Evolutionary conservation across 2,113 vertebrate genomes (phyloP).

Genomic region (Hucho hucho): DNA sequence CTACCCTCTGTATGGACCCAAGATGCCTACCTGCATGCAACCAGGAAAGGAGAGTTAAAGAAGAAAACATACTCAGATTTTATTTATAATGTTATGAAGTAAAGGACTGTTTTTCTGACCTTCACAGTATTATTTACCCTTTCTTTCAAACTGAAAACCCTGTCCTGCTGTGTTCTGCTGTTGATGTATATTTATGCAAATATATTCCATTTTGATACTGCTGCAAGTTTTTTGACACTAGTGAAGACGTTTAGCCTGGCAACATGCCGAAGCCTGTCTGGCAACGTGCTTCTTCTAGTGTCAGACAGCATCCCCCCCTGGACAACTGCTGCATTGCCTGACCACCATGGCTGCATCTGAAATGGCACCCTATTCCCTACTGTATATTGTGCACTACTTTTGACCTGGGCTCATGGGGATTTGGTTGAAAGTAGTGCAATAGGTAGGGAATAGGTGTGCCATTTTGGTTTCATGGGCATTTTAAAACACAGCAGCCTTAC

Average conservation of each 20-base stretch:
- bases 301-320: conserved; percentile 23
- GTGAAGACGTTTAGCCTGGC: conserved; percentile 54
- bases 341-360: background rate
- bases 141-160: conserved; percentile 19
- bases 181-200: conserved; percentile 24
- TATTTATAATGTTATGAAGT: conserved; percentile 46
- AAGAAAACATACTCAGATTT: conserved; percentile 19
- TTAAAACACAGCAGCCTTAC: conserved; percentile 51
- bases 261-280: conserved; percentile 23
- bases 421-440: no score
- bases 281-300: conserved; percentile 19
- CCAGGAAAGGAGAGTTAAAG: conserved; percentile 55
- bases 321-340: conserved; percentile 10
- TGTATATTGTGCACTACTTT: no score
- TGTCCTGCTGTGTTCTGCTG: background rate
- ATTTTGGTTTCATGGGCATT: conserved; percentile 19
- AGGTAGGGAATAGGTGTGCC: no score
- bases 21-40: conserved; percentile 65
- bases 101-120: conserved; percentile 15
- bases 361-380: background rate
- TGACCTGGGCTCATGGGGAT: no score
- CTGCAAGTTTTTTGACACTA: conserved; percentile 41
- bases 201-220: conserved; percentile 29
- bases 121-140: conserved; percentile 41
- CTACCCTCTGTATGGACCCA: conserved; percentile 40